Evolutionary conservation across 2,113 vertebrate genomes (phyloP), one percentile per base, ranked within the genome.

Genomic region (Neodon shergylaensis): DNA sequence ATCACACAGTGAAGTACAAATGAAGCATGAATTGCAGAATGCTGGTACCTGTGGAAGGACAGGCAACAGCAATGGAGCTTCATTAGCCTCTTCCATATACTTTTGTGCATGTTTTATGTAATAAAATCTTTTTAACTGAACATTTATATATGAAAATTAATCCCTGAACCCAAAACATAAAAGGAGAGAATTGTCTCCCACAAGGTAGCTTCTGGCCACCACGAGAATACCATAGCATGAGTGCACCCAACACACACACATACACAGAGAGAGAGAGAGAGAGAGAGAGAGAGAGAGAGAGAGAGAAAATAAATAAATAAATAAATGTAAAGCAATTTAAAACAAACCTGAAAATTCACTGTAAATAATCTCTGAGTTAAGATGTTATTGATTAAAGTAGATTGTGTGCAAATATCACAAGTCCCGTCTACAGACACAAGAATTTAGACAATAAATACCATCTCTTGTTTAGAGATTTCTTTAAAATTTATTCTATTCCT

Each of bases 361-460:
- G 17, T 39, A 77, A 66, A 42, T 66, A 5, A 36, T 76, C 42
- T 91, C 74, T 91, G 87, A 82, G 63, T 72, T 93, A 52, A 65
- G 70, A 21, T 65, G 63, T 42, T 89, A 68, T 26, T 87, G 63
- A 78, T 92, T 12, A 44, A 90, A 90, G 89, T 76, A 52, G 16
- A 77, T 66, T 81, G 66, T 90, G 52, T 47, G 81, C 39, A 77
- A 82, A 87, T 95, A 77, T 95, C 68, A 92, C 47, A 90, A 54
- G 28, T 82, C 92, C 66, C 39, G 36, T 84, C 33, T n/a, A 17
- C 28, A 90, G 82, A 39, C 6, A 61, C 63, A 88, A 73, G 52
- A 83, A 39, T 77, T 82, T 52, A 74, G 88, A 95, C n/a, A 76
- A 36, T 31, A 84, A 91, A 73, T 44, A 24, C n/a, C 66, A n/a